Evolutionary conservation across 2,797 vertebrate genomes (phyloP).

Genomic region (Thamnophis elegans): DNA sequence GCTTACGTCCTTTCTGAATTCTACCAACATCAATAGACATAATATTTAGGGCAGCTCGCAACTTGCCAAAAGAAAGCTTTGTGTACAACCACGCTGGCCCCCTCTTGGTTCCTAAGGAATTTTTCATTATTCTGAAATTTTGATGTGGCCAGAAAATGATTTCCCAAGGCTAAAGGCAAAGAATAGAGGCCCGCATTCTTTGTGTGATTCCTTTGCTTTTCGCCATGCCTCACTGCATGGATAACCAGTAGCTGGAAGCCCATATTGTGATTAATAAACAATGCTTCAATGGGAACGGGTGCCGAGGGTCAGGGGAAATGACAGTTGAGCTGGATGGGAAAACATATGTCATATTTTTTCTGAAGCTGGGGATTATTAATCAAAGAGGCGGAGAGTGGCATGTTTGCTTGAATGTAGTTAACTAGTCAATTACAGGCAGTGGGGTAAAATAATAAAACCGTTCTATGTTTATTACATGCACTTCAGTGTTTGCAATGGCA

Average conservation of each 20-base stretch:
- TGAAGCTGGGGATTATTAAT: neutral
- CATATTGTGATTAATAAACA: conserved; percentile 1
- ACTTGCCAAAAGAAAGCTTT: neutral
- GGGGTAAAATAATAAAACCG: neutral
- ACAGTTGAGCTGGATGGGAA: neutral
- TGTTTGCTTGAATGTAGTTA: neutral
- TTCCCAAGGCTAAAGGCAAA: conserved; percentile 1
- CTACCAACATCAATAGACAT: neutral
- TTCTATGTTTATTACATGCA: neutral
- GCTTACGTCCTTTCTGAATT: neutral
- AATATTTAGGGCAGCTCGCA: neutral
- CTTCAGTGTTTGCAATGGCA: neutral
- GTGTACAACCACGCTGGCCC: neutral
- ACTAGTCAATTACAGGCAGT: neutral
- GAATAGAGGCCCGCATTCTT: neutral
- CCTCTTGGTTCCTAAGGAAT: neutral
- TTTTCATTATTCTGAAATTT: conserved; percentile 5
- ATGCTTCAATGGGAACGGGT: neutral
- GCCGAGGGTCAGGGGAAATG: neutral
- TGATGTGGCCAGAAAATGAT: neutral
- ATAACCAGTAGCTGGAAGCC: neutral
- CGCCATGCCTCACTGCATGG: neutral
- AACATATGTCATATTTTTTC: neutral
- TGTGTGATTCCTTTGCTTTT: neutral
- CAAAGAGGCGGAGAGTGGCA: neutral